Conservation (phyloP, 2,797 vertebrate genomes). For the Oreochromis mossambicus region DNA sequence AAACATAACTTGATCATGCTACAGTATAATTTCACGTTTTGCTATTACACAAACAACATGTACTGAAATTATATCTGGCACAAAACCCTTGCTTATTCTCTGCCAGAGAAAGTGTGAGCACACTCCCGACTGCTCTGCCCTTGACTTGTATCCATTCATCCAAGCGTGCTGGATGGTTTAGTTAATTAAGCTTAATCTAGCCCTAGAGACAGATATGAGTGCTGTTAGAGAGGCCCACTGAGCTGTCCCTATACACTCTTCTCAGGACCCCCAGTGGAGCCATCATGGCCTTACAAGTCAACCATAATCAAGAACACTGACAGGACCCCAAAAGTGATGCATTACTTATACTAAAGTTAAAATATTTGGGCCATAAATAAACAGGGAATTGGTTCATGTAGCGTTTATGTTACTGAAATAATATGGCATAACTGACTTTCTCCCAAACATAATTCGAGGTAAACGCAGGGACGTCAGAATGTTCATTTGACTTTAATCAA, state of each 20-base stretch:
- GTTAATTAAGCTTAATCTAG: conserved; percentile 79
- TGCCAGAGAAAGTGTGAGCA: conserved; percentile 50
- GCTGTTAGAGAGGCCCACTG: conserved; percentile 67
- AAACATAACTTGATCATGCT: neutral
- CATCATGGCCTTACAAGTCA: conserved; percentile 39
- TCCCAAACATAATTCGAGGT: neutral
- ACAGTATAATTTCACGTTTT: neutral
- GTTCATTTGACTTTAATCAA: neutral
- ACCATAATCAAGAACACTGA: conserved; percentile 40
- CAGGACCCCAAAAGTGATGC: conserved; percentile 33
- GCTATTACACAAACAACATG: neutral
- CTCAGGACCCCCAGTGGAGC: conserved; percentile 50
- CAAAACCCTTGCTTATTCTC: conserved; percentile 4
- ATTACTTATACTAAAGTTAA: conserved; percentile 5
- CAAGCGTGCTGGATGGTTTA: conserved; percentile 74
- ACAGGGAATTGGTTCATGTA: neutral
- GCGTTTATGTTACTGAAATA: neutral
- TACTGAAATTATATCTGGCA: neutral
- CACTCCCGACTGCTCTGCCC: conserved; percentile 68
- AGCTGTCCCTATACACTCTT: conserved; percentile 52
- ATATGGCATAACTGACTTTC: neutral
- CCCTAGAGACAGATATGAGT: conserved; percentile 69
- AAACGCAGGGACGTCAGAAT: neutral
- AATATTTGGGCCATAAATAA: neutral
- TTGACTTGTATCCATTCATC: conserved; percentile 74